These are phyloP conservation scores for Coracias cyanogaster DNA, from an alignment of 2,797 vertebrate species.

Conservation along the genomic window DNA sequence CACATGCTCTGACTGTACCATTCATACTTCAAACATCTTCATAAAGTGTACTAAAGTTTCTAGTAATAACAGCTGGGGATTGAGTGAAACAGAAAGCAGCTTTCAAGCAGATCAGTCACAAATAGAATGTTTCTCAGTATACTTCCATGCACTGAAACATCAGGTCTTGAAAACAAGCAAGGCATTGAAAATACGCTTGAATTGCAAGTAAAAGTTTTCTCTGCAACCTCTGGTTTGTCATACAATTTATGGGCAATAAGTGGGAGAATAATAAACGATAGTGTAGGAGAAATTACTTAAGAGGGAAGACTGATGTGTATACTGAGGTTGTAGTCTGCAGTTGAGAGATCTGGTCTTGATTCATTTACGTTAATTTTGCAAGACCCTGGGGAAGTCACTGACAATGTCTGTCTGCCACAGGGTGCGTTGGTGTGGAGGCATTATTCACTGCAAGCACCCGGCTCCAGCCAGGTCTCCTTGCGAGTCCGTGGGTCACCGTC, in stretches of 20 bases:
- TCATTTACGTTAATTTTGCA: background rate
- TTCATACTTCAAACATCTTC: constrained; percentile 56
- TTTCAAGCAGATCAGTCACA: constrained; percentile 50
- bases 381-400: background rate
- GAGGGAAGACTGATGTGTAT: background rate
- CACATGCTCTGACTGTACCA: constrained; percentile 7
- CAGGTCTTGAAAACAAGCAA: constrained; percentile 44
- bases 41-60: constrained; percentile 27
- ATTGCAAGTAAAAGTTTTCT: background rate
- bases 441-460: background rate
- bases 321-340: background rate
- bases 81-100: constrained; percentile 32
- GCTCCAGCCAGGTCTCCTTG: background rate
- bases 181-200: constrained; percentile 3
- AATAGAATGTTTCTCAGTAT: background rate
- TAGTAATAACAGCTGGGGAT: constrained; percentile 56
- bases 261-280: background rate
- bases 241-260: background rate
- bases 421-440: background rate
- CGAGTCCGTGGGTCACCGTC: rapidly evolving
- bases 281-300: background rate
- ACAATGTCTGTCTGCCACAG: background rate
- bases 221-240: background rate
- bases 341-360: background rate
- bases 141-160: constrained; percentile 4